phyloP scores from a whole-genome alignment of 2,888 invertebrate species.

The Ellobium chinense region DNA sequence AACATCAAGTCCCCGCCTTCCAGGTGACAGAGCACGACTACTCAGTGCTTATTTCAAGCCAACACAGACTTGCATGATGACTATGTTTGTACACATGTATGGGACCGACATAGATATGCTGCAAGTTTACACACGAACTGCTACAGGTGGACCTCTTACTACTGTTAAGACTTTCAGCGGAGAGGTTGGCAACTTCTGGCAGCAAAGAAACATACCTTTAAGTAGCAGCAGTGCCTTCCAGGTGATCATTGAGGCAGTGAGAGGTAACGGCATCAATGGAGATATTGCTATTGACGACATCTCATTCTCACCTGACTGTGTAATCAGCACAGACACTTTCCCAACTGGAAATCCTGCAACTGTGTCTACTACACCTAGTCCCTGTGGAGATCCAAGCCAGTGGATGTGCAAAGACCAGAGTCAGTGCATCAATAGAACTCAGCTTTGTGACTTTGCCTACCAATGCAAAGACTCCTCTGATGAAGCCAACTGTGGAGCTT shows the following conservation, averaged over 20 bases:
- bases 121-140: slow-evolving; percentile 66
- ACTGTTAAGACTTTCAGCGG: slow-evolving; percentile 13
- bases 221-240: slow-evolving; percentile 61
- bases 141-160: slow-evolving; percentile 61
- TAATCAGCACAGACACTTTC: slow-evolving; percentile 54
- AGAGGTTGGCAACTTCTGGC: slow-evolving; percentile 60
- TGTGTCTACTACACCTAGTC: slow-evolving; percentile 54
- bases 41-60: slow-evolving; percentile 59
- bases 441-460: slow-evolving; percentile 68
- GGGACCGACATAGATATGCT: slow-evolving; percentile 68
- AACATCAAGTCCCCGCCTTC: slow-evolving; percentile 60
- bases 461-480: slow-evolving; percentile 70
- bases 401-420: slow-evolving; percentile 61
- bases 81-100: slow-evolving; percentile 74
- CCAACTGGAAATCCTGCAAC: slow-evolving; percentile 56
- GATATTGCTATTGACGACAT: slow-evolving; percentile 76
- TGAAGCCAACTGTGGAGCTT: slow-evolving; percentile 68
- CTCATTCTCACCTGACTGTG: slow-evolving; percentile 68
- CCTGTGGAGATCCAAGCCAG: slow-evolving; percentile 61
- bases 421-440: slow-evolving; percentile 60
- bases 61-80: slow-evolving; percentile 60
- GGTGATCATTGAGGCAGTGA: slow-evolving; percentile 70
- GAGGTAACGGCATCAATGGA: slow-evolving; percentile 61
- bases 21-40: slow-evolving; percentile 74
- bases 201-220: slow-evolving; percentile 60